Conservation (phyloP, 2,888 invertebrate species). For the Clunio marinus region DNA sequence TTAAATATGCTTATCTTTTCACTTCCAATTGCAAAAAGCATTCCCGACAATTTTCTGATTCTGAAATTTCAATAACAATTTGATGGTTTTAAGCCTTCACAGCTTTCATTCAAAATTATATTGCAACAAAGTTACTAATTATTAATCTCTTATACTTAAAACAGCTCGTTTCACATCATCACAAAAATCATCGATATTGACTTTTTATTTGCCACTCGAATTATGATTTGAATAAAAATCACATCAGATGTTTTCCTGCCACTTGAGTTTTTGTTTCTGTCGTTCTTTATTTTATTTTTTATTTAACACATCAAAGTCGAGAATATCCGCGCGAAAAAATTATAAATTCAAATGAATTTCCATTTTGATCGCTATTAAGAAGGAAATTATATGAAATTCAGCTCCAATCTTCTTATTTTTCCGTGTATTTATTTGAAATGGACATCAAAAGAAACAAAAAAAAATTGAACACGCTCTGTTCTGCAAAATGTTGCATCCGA, state of each 20-base stretch:
- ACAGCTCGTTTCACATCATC: not conserved
- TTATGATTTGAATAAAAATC: slow-evolving; percentile 33
- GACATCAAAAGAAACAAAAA: not conserved
- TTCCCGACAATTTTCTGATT: not conserved
- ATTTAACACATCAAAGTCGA: not conserved
- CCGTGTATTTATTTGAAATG: not conserved
- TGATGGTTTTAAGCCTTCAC: not conserved
- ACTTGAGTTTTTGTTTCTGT: slow-evolving; percentile 35
- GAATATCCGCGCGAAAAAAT: slow-evolving; percentile 4
- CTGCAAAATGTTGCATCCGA: slow-evolving; percentile 35
- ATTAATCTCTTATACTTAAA: not conserved
- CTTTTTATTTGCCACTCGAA: not conserved
- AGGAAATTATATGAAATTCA: slow-evolving; percentile 16
- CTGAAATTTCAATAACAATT: not conserved
- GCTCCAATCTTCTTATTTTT: not conserved
- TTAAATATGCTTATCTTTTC: no score
- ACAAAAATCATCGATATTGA: not conserved
- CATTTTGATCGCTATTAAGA: slow-evolving; percentile 13
- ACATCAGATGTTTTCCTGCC: slow-evolving; percentile 24
- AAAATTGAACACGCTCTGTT: not conserved
- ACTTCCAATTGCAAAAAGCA: not conserved
- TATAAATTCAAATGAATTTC: slow-evolving; percentile 14
- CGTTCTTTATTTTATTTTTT: no score
- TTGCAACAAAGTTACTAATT: not conserved
- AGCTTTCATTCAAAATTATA: no score